Evolutionary conservation across 2,113 vertebrate genomes (phyloP).

Genomic region (Phylloscopus whistleri): DNA sequence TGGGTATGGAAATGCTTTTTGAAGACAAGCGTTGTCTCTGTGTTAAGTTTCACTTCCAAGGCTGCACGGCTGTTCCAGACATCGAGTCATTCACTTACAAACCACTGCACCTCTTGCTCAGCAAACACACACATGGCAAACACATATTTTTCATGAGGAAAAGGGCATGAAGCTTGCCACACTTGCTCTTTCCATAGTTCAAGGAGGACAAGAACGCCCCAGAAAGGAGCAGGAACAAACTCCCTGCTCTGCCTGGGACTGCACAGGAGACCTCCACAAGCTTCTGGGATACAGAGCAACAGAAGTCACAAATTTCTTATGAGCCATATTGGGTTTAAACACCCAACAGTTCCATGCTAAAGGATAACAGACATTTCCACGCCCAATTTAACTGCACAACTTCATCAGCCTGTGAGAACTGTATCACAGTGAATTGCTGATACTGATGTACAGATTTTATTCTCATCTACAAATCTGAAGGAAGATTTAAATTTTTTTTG

Average conservation of each 20-base stretch:
- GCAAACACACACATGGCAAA: background rate
- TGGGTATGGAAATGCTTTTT: background rate
- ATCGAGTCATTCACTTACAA: background rate
- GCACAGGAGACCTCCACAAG: background rate
- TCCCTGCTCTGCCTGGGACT: background rate
- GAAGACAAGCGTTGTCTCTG: background rate
- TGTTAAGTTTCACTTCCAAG: background rate
- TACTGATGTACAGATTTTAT: background rate
- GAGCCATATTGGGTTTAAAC: background rate
- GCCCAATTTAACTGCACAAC: background rate
- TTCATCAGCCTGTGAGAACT: background rate
- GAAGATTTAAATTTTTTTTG: background rate
- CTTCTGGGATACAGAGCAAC: background rate
- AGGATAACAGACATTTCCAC: background rate
- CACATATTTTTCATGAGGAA: background rate
- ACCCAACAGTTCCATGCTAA: background rate
- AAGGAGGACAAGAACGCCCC: background rate
- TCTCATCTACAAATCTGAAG: background rate
- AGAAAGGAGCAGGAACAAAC: background rate
- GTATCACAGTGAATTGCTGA: background rate
- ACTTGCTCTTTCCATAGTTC: background rate
- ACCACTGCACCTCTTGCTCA: background rate
- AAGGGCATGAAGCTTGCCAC: background rate
- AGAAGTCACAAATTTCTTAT: fast-evolving
- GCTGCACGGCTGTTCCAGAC: background rate